Conservation (phyloP, 2,113 vertebrate genomes). For the Echinops telfairi region DNA sequence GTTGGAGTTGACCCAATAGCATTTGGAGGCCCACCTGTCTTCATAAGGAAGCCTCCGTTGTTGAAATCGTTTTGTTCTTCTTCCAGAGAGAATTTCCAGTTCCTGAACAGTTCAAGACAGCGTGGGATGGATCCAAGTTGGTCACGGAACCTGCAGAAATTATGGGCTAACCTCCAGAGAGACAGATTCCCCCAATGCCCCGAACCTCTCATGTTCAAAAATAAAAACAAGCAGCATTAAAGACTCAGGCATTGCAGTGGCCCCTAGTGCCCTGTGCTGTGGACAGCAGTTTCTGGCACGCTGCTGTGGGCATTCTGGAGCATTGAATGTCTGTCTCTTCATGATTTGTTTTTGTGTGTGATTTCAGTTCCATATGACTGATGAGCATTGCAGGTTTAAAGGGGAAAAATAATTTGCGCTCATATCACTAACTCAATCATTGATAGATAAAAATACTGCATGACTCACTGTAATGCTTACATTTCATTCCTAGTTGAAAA, state of each 20-base stretch:
- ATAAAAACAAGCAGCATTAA: constrained; percentile 73
- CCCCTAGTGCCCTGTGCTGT: constrained; percentile 78
- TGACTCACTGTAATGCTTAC: constrained; percentile 71
- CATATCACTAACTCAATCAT: constrained; percentile 46
- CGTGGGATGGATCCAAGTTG: constrained; percentile 96
- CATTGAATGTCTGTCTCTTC: constrained; percentile 63
- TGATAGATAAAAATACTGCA: constrained; percentile 78
- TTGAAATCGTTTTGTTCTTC: constrained; percentile 78
- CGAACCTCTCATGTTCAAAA: not conserved
- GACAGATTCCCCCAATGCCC: not conserved
- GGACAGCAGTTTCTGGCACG: constrained; percentile 68
- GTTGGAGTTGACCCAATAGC: not conserved
- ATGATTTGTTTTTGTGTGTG: constrained; percentile 78
- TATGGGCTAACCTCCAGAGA: constrained; percentile 88
- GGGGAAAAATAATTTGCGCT: constrained; percentile 22
- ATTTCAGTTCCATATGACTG: constrained; percentile 79
- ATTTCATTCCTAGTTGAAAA: constrained; percentile 80
- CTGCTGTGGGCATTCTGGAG: constrained; percentile 76
- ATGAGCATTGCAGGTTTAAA: constrained; percentile 71
- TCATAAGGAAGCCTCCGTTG: constrained; percentile 72
- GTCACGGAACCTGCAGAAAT: constrained; percentile 98
- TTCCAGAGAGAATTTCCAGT: constrained; percentile 97
- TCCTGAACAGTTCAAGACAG: constrained; percentile 98
- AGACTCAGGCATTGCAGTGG: constrained; percentile 80
- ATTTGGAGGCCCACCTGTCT: constrained; percentile 67